Evolutionary conservation across 2,888 invertebrate species (phyloP).

Genomic region (Amphipyra berbera): DNA sequence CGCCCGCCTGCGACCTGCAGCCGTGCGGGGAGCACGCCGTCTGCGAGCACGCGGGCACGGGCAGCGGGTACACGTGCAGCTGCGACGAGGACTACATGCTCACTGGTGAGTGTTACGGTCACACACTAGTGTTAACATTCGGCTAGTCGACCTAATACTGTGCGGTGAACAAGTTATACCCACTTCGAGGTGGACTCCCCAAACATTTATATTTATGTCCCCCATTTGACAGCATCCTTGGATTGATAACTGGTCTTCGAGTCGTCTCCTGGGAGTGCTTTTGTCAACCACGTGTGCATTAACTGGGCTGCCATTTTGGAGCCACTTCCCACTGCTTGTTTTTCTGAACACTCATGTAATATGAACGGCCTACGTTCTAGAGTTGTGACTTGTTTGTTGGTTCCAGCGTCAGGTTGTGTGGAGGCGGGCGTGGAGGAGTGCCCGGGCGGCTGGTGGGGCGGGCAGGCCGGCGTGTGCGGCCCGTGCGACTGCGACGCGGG

Average conservation of each 20-base stretch:
- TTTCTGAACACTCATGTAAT: too few species aligned
- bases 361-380: too few species aligned
- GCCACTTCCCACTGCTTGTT: too few species aligned
- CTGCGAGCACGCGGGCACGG: slow-evolving; percentile 91
- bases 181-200: too few species aligned
- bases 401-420: slow-evolving; percentile 92
- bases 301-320: too few species aligned
- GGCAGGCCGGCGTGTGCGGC: slow-evolving; percentile 97
- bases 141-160: too few species aligned
- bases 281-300: too few species aligned
- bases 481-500: slow-evolving; percentile 96
- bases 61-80: slow-evolving; percentile 93
- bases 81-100: slow-evolving; percentile 93
- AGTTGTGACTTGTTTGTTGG: background rate
- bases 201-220: too few species aligned
- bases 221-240: too few species aligned
- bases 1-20: slow-evolving; percentile 94
- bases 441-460: slow-evolving; percentile 98
- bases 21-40: slow-evolving; percentile 95
- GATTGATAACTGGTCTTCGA: too few species aligned
- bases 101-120: slow-evolving; percentile 89
- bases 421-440: slow-evolving; percentile 92
- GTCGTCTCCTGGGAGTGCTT: too few species aligned
- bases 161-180: too few species aligned
- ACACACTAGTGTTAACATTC: background rate